Conservation (phyloP, 1,140 invertebrate genomes). For the Micrasema minimum region DNA sequence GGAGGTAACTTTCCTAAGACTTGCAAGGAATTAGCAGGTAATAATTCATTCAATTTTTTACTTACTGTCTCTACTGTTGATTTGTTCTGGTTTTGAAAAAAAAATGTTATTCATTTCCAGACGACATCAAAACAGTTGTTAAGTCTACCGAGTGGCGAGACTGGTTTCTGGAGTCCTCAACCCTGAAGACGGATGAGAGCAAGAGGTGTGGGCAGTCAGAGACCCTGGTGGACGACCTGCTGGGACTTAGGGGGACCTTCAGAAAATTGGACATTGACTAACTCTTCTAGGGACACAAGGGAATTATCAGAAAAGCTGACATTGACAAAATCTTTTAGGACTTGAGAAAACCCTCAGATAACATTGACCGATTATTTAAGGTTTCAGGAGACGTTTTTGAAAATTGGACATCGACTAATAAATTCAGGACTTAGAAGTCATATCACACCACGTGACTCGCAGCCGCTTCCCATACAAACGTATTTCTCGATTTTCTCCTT, state of each 20-base stretch:
- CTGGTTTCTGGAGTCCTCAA: slow-evolving; percentile 27
- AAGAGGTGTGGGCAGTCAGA: slow-evolving; percentile 34
- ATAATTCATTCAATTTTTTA: background rate
- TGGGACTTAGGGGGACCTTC: slow-evolving; percentile 46
- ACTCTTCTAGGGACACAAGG: too few species aligned
- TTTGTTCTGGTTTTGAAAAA: background rate
- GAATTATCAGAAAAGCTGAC: too few species aligned
- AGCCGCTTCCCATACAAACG: too few species aligned
- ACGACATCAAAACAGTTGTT: slow-evolving; percentile 33
- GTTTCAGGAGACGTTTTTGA: too few species aligned
- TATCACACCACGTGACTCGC: too few species aligned
- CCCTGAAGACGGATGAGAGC: slow-evolving; percentile 41
- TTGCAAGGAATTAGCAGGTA: slow-evolving; percentile 56
- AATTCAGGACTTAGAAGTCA: too few species aligned
- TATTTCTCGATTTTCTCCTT: too few species aligned
- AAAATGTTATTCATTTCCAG: slow-evolving; percentile 30
- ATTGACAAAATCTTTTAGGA: too few species aligned
- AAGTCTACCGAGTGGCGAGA: slow-evolving; percentile 33
- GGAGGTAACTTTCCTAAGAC: slow-evolving; percentile 52
- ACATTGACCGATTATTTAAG: too few species aligned
- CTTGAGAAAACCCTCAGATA: too few species aligned
- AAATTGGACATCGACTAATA: too few species aligned
- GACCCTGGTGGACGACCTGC: slow-evolving; percentile 25
- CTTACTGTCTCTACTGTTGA: background rate
- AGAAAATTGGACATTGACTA: slow-evolving; percentile 47